phyloP scores from a whole-genome alignment of 2,888 invertebrate genomes.

The Aspidiotus rigidus region DNA sequence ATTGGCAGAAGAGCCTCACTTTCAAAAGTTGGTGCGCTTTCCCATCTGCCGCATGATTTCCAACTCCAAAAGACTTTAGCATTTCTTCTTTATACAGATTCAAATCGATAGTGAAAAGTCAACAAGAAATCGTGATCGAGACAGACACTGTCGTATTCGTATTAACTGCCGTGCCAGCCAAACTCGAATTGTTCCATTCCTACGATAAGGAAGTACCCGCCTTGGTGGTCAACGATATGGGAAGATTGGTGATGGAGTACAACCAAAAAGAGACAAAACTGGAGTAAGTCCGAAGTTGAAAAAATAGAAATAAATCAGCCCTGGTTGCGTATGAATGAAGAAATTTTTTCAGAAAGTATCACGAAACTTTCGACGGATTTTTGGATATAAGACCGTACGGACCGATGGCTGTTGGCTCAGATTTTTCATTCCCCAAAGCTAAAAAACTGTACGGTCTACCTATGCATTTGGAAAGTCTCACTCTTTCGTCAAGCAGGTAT shows the following conservation, averaged over 20 bases:
- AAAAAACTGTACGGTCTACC: constrained; percentile 91
- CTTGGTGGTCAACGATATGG: constrained; percentile 73
- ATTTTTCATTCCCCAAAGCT: constrained; percentile 85
- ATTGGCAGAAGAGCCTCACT: too few relatives aligned
- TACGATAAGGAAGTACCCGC: constrained; percentile 58
- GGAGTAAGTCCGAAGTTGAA: constrained; percentile 40
- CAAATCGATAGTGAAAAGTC: constrained; percentile 50
- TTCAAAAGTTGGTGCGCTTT: too few relatives aligned
- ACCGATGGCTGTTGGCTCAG: constrained; percentile 87
- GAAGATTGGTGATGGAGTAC: constrained; percentile 85
- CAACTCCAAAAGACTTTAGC: constrained; percentile 46
- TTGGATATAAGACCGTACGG: constrained; percentile 90
- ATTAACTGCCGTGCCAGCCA: constrained; percentile 67
- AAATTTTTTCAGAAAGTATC: constrained; percentile 60
- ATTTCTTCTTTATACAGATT: constrained; percentile 43
- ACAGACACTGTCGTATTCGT: constrained; percentile 54
- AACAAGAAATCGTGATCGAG: constrained; percentile 50
- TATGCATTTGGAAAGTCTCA: constrained; percentile 87
- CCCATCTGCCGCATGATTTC: too few relatives aligned
- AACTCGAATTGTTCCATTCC: constrained; percentile 57
- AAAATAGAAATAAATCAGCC: too few relatives aligned
- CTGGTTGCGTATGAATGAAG: too few relatives aligned
- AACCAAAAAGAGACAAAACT: constrained; percentile 53
- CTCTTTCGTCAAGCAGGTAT: constrained; percentile 72
- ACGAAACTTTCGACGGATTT: constrained; percentile 90